A percentile compares a stretch with the other conserved stretches of the same genome.
Evolutionary conservation across 2,113 vertebrate species (phyloP).

Genomic region (Mixornis gularis): DNA sequence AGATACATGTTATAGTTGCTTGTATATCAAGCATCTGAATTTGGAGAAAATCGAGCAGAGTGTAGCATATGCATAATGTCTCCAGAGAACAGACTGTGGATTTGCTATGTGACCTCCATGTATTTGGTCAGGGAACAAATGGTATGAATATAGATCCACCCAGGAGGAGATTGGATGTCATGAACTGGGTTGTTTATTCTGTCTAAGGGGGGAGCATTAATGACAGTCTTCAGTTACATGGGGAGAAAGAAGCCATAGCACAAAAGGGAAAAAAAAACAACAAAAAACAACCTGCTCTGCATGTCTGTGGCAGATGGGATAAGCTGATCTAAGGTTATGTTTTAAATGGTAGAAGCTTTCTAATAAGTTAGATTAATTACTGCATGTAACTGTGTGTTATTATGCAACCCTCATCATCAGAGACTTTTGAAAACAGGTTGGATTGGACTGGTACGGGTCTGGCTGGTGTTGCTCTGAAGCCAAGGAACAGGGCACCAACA

Average conservation of each 20-base stretch:
- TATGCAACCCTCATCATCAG: neutral
- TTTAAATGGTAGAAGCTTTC: constrained; percentile 15
- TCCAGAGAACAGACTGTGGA: neutral
- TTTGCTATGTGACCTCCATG: neutral
- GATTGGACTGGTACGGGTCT: neutral
- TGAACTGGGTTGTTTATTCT: neutral
- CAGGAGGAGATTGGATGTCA: neutral
- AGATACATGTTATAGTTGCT: neutral
- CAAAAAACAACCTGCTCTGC: neutral
- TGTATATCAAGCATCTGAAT: neutral
- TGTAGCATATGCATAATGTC: neutral
- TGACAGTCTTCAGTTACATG: neutral
- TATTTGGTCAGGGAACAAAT: constrained; percentile 15
- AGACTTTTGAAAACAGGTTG: neutral
- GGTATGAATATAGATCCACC: neutral
- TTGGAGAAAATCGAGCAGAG: neutral
- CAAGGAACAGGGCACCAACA: neutral
- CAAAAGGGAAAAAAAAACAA: neutral
- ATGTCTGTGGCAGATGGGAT: neutral
- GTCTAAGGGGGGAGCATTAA: neutral
- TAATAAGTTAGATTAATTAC: neutral
- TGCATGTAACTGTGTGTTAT: neutral
- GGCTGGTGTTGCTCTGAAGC: neutral
- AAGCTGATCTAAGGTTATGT: neutral
- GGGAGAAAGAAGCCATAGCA: neutral